These are phyloP conservation scores for Ctenopoma multispine DNA, from an alignment of 2,797 vertebrate species.

Conservation along the genomic window DNA sequence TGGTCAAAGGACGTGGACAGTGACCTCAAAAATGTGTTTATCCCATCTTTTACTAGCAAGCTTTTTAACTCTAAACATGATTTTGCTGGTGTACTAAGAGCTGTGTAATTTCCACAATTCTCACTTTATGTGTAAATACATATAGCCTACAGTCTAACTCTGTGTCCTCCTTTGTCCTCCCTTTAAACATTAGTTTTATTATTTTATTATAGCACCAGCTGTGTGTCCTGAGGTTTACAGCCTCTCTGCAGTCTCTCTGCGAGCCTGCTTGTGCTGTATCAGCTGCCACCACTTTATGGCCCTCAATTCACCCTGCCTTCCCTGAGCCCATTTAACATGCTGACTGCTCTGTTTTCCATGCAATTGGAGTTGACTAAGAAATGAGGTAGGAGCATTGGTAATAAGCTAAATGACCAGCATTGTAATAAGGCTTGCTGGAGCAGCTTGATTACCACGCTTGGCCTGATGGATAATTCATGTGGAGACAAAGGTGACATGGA, in stretches of 20 bases:
- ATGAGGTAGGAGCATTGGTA: conserved; percentile 83
- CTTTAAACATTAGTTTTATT: conserved; percentile 69
- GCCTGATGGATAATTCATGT: conserved; percentile 81
- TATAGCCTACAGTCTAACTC: conserved; percentile 8
- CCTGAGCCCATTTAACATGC: conserved; percentile 74
- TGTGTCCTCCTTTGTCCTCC: conserved; percentile 34
- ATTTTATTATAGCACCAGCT: conserved; percentile 30
- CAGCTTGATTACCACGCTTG: conserved; percentile 80
- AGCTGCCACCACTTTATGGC: conserved; percentile 66
- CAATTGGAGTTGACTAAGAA: conserved; percentile 82
- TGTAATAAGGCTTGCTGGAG: conserved; percentile 73
- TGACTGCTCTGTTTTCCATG: conserved; percentile 82
- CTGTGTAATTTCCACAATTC: conserved; percentile 39
- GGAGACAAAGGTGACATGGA: conserved; percentile 78
- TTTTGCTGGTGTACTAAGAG: conserved; percentile 16
- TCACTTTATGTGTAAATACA: conserved; percentile 41
- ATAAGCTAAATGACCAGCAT: conserved; percentile 78
- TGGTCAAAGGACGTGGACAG: too few species aligned
- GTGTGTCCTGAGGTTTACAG: conserved; percentile 40
- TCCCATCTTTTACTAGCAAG: conserved; percentile 25
- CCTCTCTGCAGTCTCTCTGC: conserved; percentile 17
- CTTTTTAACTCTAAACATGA: conserved; percentile 25
- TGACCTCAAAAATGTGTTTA: conserved; percentile 1
- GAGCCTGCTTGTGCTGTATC: conserved; percentile 59
- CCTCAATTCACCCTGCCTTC: conserved; percentile 71